These are phyloP conservation scores for Tetanocera ferruginea DNA, from an alignment of 2,888 invertebrate genomes.

Conservation along the genomic window DNA sequence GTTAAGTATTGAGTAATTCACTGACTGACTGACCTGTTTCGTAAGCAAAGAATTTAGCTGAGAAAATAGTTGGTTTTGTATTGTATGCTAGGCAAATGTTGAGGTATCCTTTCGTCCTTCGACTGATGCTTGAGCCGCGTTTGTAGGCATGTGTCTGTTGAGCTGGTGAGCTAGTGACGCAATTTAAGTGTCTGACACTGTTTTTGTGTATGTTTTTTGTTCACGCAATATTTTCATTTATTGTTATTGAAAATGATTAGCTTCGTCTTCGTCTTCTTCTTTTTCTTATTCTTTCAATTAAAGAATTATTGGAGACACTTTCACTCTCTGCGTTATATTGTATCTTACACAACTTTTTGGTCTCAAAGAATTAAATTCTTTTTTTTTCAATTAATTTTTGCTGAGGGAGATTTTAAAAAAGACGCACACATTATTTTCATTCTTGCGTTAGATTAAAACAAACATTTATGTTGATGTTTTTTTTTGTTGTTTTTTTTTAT, in stretches of 20 bases:
- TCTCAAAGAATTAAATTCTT: not conserved
- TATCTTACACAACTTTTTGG: not conserved
- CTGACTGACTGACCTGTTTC: not conserved
- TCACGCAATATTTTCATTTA: not conserved
- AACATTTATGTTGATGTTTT: not conserved
- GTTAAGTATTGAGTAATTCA: not conserved
- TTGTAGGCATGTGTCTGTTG: not conserved
- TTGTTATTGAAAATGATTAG: not conserved
- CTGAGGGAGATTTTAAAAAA: no score
- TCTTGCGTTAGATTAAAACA: not conserved
- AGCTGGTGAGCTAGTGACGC: not conserved
- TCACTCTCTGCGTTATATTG: not conserved
- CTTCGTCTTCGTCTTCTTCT: not conserved
- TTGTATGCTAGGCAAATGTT: not conserved
- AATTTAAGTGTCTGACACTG: not conserved
- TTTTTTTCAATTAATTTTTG: no score
- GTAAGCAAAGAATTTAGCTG: not conserved
- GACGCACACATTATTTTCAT: no score
- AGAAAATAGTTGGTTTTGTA: not conserved
- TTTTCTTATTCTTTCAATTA: not conserved
- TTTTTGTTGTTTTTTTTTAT: not conserved
- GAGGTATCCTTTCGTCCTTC: slow-evolving; percentile 14
- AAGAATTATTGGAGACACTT: not conserved
- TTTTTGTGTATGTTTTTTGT: not conserved
- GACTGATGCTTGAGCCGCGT: not conserved